phyloP scores from a whole-genome alignment of 2,888 invertebrate genomes.

The Agrilus mali region DNA sequence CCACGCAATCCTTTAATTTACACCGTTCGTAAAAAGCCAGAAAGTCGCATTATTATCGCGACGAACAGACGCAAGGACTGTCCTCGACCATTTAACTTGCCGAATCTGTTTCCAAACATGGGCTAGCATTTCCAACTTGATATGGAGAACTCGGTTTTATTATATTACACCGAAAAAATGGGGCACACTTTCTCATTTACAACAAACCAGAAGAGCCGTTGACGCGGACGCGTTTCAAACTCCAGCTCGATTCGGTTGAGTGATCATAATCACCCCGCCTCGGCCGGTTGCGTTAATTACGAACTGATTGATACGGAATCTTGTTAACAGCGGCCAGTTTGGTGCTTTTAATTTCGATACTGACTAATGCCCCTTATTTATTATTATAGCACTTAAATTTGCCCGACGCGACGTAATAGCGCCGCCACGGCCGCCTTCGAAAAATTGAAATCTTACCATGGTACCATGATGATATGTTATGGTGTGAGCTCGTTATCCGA shows the following conservation, averaged over 20 bases:
- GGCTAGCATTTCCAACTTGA: constrained; percentile 12
- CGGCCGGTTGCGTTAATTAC: constrained; percentile 8
- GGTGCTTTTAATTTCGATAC: constrained; percentile 5
- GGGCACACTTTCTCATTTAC: constrained; percentile 13
- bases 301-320: constrained; percentile 7
- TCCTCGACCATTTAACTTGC: constrained; percentile 11
- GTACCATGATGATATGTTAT: no score
- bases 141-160: constrained; percentile 9
- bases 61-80: constrained; percentile 3
- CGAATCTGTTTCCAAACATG: constrained; percentile 12
- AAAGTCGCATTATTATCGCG: no score
- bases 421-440: no score
- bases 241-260: neutral
- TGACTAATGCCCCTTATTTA: constrained; percentile 8
- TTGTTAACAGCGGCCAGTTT: constrained; percentile 8
- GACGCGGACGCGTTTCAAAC: neutral
- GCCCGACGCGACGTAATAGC: no score
- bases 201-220: constrained; percentile 7
- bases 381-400: constrained; percentile 5
- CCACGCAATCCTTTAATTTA: no score
- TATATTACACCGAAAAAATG: constrained; percentile 11
- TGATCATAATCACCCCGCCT: constrained; percentile 3
- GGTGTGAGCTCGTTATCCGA: no score
- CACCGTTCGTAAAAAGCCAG: no score
- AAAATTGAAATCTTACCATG: no score